Base-by-base conservation (phyloP, 1,140 invertebrate genomes). In the Conus betulinus region DNA sequence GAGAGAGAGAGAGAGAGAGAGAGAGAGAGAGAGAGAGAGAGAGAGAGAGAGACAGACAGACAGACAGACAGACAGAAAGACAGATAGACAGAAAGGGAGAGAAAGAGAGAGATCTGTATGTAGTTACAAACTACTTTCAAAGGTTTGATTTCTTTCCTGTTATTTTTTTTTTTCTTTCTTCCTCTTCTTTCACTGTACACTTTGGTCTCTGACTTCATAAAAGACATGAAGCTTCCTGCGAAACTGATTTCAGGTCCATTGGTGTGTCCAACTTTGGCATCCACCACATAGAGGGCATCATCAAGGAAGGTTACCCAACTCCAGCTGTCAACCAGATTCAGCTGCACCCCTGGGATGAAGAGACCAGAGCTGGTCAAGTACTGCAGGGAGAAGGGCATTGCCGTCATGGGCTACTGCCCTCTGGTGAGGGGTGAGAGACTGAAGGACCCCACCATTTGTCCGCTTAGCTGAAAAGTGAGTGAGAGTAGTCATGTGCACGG, bases 191-290 rank as follows among this genome's bases (percentile, higher is more conserved):
- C 39, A 39, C 39, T 39, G 39, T 39, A 39, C 39, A 39, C 39
- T 39, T 39, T 39, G 39, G 39, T 39, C 39, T 39, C 39, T 39
- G 39, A 39, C 39, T 39, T 39, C 39, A 39, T 39, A 39, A 5
- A 60, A 15, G 0, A 60, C 57, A 60, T 60, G 8, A 60, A 2
- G 57, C 57, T 60, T 60, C 8, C 4, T 11, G 8, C 17, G 13
- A 71, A 71, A 71, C 20, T 71, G 25, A 57, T 81, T 88, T 23
- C 87, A 93, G 93, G 87, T 93, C 94, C 3, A 89, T 94, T n/a
- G 94, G 94, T 8, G 94, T 94, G 6, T 94, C 94, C 5, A 94
- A 94, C 87, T 94, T 94, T 87, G 92, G 92, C 51, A 86, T 94
- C 13, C 89, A 91, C 0, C 94, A 94, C 88, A 82, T 94, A 15